phyloP scores from a whole-genome alignment of 2,888 invertebrate genomes.

The Cephus rjabovi region DNA sequence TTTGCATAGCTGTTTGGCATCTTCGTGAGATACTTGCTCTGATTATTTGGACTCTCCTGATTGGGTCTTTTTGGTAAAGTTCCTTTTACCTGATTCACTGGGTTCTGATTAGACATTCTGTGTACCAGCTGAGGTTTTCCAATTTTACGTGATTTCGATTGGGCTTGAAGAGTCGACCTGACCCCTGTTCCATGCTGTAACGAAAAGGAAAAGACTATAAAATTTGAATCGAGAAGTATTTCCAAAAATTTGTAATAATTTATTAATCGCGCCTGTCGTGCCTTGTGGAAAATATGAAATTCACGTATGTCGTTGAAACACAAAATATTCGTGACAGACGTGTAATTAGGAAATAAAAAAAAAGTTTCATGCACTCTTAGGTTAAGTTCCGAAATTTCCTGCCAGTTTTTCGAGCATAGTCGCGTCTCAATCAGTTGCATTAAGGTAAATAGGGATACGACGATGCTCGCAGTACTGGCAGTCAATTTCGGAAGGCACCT shows the following conservation, averaged over 20 bases:
- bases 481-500: not conserved
- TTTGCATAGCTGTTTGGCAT: slow-evolving; percentile 44
- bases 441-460: not conserved
- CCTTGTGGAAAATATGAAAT: not conserved
- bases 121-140: slow-evolving; percentile 32
- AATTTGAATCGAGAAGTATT: not conserved
- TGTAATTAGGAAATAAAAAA: not conserved
- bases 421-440: not conserved
- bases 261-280: not conserved
- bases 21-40: slow-evolving; percentile 41
- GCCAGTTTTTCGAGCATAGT: not conserved
- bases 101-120: slow-evolving; percentile 25
- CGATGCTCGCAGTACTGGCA: not conserved
- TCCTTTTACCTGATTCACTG: slow-evolving; percentile 23
- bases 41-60: slow-evolving; percentile 35
- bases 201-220: not conserved
- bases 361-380: not conserved
- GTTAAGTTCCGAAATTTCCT: not conserved
- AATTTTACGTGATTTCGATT: slow-evolving; percentile 36
- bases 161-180: slow-evolving; percentile 29
- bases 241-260: not conserved
- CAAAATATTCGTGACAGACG: not conserved
- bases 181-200: slow-evolving; percentile 35
- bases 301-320: not conserved
- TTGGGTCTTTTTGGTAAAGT: slow-evolving; percentile 36